phyloP scores from a whole-genome alignment of 2,888 invertebrate genomes.

The Lasioglossum malachurum region DNA sequence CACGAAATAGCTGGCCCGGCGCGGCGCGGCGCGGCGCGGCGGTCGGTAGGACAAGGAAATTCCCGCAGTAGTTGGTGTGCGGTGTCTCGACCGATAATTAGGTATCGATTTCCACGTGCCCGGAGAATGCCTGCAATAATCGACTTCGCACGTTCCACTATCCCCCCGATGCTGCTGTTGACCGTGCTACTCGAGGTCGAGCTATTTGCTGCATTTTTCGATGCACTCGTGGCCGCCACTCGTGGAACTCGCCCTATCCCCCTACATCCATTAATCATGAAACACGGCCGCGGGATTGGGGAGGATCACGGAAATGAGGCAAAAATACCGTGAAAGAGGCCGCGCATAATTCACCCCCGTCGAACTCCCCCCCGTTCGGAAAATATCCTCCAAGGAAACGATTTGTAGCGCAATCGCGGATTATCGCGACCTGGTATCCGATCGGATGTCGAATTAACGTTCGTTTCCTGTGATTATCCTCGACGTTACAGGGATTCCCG shows the following conservation, averaged over 20 bases:
- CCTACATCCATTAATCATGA: slow-evolving; percentile 52
- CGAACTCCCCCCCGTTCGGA: not conserved
- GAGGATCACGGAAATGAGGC: slow-evolving; percentile 48
- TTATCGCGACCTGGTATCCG: slow-evolving; percentile 12
- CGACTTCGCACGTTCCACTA: slow-evolving; percentile 68
- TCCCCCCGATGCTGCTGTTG: slow-evolving; percentile 53
- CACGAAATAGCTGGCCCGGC: slow-evolving; percentile 53
- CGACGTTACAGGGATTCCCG: not conserved
- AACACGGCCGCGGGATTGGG: slow-evolving; percentile 11
- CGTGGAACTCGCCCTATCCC: slow-evolving; percentile 4
- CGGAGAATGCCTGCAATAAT: slow-evolving; percentile 69
- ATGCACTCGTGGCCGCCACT: not conserved
- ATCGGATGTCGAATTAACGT: slow-evolving; percentile 10
- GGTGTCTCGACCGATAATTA: slow-evolving; percentile 69
- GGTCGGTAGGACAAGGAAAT: slow-evolving; percentile 61
- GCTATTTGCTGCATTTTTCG: slow-evolving; percentile 54
- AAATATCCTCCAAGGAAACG: slow-evolving; percentile 29
- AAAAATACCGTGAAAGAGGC: slow-evolving; percentile 49
- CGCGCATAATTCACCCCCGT: slow-evolving; percentile 38
- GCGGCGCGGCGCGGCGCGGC: slow-evolving; percentile 17
- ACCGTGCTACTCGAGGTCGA: slow-evolving; percentile 38
- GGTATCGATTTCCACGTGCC: slow-evolving; percentile 69
- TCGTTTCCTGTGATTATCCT: not conserved
- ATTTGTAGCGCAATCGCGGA: slow-evolving; percentile 25
- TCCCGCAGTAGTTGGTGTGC: slow-evolving; percentile 61